Percentiles rank a stretch among this genome's conserved stretches.
Evolutionary conservation across 1,140 invertebrate species (phyloP).

Genomic region (Calosoma granatense): DNA sequence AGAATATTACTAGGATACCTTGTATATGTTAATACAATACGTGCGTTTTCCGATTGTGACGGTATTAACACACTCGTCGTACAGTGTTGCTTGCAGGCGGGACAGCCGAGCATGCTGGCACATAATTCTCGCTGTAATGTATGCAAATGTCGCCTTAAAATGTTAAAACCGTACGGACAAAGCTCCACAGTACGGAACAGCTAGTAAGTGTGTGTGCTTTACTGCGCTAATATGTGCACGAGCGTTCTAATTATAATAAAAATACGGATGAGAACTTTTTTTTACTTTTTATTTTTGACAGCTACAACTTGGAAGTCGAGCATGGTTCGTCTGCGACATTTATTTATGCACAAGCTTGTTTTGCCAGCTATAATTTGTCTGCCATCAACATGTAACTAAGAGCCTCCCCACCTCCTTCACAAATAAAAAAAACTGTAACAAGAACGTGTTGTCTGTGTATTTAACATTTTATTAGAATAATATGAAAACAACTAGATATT

Average conservation of each 20-base stretch:
- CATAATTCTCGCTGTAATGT: neutral
- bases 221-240: neutral
- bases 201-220: neutral
- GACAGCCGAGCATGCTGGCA: neutral
- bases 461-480: no score
- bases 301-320: no score
- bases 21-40: slow-evolving; percentile 2
- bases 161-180: slow-evolving; percentile 6
- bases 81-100: neutral
- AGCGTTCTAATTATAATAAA: neutral
- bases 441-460: no score
- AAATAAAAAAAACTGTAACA: no score
- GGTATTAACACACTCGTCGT: neutral
- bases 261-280: no score
- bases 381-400: no score
- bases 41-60: slow-evolving; percentile 2
- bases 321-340: no score
- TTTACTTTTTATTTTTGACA: no score
- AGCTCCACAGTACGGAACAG: neutral
- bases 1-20: neutral
- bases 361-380: no score
- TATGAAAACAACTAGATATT: no score
- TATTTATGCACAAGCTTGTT: no score
- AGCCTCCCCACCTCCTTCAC: no score
- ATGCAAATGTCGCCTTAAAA: slow-evolving; percentile 8